Conservation (phyloP, 2,797 vertebrate genomes). For the Arctocebus calabarensis region DNA sequence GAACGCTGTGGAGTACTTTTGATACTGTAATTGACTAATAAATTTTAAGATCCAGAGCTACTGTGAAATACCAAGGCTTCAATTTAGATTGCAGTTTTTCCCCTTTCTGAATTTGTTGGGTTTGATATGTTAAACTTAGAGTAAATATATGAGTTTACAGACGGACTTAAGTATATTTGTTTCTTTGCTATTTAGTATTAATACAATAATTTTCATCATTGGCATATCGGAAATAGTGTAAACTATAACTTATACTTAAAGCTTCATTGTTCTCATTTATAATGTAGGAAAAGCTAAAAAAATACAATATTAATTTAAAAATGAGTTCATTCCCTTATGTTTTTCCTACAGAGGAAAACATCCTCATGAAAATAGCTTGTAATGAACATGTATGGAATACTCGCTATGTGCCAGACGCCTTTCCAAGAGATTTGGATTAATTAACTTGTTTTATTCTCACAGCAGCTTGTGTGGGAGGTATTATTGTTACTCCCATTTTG, state of each 20-base stretch:
- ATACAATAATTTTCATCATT: slow-evolving; percentile 55
- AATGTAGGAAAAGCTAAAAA: slow-evolving; percentile 30
- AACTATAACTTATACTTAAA: not conserved
- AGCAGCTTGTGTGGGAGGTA: not conserved
- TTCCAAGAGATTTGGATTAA: not conserved
- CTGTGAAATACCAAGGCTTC: not conserved
- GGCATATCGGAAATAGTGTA: slow-evolving; percentile 31
- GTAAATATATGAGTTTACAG: not conserved
- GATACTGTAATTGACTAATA: not conserved
- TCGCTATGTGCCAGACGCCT: not conserved
- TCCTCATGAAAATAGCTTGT: not conserved
- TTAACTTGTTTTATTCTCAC: not conserved
- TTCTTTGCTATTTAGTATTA: slow-evolving; percentile 11
- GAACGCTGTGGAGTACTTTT: not conserved
- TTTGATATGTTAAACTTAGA: slow-evolving; percentile 47
- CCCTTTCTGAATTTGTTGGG: slow-evolving; percentile 20
- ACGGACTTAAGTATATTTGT: not conserved
- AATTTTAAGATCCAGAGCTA: not conserved
- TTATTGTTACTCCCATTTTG: not conserved
- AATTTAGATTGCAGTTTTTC: not conserved
- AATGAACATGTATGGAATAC: not conserved
- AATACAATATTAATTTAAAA: not conserved
- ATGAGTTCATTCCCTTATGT: not conserved
- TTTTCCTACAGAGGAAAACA: slow-evolving; percentile 26
- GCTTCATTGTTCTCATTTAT: slow-evolving; percentile 26